Evolutionary conservation across 2,797 vertebrate genomes (phyloP), one percentile per base, ranked within the genome.

Genomic region (Sternotherus odoratus): DNA sequence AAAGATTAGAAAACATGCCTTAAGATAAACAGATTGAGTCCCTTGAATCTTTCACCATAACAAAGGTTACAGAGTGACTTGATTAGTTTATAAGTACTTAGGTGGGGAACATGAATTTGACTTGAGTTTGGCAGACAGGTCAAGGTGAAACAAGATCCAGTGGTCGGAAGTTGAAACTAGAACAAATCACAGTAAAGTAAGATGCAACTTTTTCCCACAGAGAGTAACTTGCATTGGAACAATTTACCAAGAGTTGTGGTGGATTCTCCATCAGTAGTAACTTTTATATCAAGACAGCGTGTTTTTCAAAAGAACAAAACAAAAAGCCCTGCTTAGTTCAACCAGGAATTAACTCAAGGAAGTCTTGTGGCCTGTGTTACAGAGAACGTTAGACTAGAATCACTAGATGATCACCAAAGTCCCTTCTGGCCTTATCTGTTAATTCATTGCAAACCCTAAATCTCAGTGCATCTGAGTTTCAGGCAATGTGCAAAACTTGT

Each of bases 61-160:
- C 36, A 43, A 43, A 43, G 13, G 17, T 8, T 28, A 10, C 6
- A 6, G 26, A 10, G 2, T 50, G 50, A 6, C 46, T 33, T n/a
- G 24, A 43, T 51, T 81, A 57, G 89, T 48, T 48, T 16, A 3
- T 53, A n/a, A 8, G 28, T 79, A 39, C 13, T 0, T 1, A 9
- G 16, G 0, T 1, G 12, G 28, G 50, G 60, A 77, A 4, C 49
- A 39, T 8, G 17, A 26, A 72, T 26, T 26, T 5, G 5, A 28
- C 1, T 12, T 0, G 1, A 6, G 3, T 30, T 10, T 50, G 36
- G 60, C 33, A 13, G 0, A 4, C 23, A 0, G 2, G 16, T 66
- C 60, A 36, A 36, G 16, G 60, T 33, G 60, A 4, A 6, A 4
- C 2, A 2, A 17, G 39, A 24, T 79, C 53, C 0, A 0, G 1